Percentiles rank a stretch among this genome's conserved stretches.
Evolutionary conservation across 2,888 invertebrate species (phyloP).

Genomic region (Merodon equestris): DNA sequence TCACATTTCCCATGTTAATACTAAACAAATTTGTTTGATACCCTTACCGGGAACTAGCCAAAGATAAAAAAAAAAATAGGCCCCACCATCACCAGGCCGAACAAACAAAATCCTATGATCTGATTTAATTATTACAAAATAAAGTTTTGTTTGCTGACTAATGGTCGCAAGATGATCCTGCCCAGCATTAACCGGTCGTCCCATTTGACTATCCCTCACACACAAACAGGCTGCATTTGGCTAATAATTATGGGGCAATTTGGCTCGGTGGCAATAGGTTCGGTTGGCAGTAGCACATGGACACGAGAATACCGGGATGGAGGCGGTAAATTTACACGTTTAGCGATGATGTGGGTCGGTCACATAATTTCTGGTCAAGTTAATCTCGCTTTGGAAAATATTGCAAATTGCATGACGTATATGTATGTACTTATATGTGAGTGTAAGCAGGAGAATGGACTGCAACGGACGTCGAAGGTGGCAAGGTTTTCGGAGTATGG

Average conservation of each 20-base stretch:
- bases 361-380: slow-evolving; percentile 46
- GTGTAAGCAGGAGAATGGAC: no score
- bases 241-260: slow-evolving; percentile 35
- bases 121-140: slow-evolving; percentile 28
- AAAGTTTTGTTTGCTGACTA: not conserved
- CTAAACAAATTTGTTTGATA: not conserved
- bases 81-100: not conserved
- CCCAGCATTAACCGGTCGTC: no score
- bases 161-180: not conserved
- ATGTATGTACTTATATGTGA: no score
- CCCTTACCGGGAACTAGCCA: no score
- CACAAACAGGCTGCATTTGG: slow-evolving; percentile 2
- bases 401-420: slow-evolving; percentile 48
- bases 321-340: slow-evolving; percentile 44
- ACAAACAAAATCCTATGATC: slow-evolving; percentile 18
- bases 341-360: slow-evolving; percentile 31
- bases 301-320: not conserved
- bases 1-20: no score
- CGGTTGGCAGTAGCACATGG: not conserved
- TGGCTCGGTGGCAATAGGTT: slow-evolving; percentile 19
- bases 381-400: slow-evolving; percentile 48
- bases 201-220: not conserved
- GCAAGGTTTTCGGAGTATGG: slow-evolving; percentile 6
- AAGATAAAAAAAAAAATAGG: not conserved
- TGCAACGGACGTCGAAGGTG: not conserved